Evolutionary conservation across 2,797 vertebrate species (phyloP).

Genomic region (Morelia viridis): DNA sequence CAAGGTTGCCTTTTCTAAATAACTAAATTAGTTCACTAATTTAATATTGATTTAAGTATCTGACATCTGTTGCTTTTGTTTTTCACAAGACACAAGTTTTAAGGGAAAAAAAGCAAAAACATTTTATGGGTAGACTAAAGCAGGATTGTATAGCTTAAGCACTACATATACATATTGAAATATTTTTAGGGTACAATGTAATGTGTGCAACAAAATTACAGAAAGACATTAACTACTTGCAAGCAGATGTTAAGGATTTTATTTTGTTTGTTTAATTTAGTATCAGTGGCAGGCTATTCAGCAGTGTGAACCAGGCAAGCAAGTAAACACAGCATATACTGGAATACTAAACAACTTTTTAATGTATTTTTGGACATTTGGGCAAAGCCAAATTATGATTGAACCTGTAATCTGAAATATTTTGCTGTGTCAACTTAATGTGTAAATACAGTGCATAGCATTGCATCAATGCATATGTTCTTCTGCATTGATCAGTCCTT

Average conservation of each 20-base stretch:
- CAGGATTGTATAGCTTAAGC: background rate
- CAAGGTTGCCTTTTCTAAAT: constrained; percentile 6
- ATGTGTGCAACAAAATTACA: background rate
- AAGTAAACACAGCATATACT: background rate
- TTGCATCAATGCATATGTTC: background rate
- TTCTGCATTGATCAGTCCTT: background rate
- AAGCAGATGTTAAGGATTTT: background rate
- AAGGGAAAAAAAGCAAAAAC: background rate
- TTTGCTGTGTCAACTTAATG: background rate
- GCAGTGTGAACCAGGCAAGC: background rate
- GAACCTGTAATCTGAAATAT: background rate
- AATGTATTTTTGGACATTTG: background rate
- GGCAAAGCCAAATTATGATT: background rate
- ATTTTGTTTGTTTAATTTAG: background rate
- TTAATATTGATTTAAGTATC: constrained; percentile 32
- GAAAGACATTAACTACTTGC: background rate
- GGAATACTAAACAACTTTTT: background rate
- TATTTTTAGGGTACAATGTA: background rate
- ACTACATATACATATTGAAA: background rate
- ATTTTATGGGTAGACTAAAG: background rate
- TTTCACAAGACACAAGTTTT: background rate
- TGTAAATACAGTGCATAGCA: background rate
- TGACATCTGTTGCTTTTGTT: background rate
- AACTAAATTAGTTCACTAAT: constrained; percentile 14
- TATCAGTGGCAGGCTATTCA: background rate